A percentile compares a stretch with the other conserved stretches of the same genome.
Evolutionary conservation across 2,888 invertebrate genomes (phyloP).

Genomic region (Mantis religiosa): DNA sequence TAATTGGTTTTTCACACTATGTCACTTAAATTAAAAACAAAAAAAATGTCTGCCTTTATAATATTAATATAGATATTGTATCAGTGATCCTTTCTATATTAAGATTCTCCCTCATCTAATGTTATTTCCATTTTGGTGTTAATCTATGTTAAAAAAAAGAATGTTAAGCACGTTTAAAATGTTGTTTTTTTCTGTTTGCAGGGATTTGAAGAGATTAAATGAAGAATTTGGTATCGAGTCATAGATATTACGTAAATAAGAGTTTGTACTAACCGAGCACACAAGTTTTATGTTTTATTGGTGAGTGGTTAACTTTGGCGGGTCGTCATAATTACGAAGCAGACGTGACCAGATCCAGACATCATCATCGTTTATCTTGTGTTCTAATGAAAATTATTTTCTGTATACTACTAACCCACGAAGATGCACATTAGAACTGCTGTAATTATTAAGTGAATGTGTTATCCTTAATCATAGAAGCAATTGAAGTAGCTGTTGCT

Average conservation of each 20-base stretch:
- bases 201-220: slow-evolving; percentile 45
- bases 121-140: no score
- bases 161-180: background rate
- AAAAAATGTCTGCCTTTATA: no score
- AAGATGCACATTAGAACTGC: background rate
- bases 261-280: background rate
- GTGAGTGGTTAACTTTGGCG: background rate
- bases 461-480: background rate
- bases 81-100: no score
- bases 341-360: background rate
- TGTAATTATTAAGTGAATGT: background rate
- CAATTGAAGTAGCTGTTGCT: background rate
- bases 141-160: no score
- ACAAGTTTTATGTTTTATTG: background rate
- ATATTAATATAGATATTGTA: no score
- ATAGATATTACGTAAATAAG: background rate
- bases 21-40: no score
- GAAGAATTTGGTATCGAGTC: slow-evolving; percentile 45
- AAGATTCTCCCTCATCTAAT: no score
- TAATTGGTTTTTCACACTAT: no score
- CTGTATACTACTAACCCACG: background rate
- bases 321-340: no score
- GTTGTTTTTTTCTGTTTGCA: slow-evolving; percentile 36
- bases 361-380: background rate
- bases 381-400: background rate